Evolutionary conservation across 2,888 invertebrate genomes (phyloP), one percentile per base, ranked within the genome.

Genomic region (Rhorus exstirpatorius): DNA sequence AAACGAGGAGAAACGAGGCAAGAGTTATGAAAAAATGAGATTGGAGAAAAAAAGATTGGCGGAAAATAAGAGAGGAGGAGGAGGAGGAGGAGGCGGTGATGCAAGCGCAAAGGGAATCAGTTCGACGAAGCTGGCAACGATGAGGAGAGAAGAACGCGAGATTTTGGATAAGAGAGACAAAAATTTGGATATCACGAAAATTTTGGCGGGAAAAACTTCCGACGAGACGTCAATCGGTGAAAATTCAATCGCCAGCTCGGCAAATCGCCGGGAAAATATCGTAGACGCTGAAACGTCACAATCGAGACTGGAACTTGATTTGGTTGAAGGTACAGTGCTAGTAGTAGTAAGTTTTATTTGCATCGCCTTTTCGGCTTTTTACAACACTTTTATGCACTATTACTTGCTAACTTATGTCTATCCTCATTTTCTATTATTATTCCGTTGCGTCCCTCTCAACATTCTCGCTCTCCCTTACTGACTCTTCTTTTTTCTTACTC

Each of bases 1-100:
- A 76, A 87, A 92, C 74, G 93, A 94, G 58, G 92, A 92, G 31
- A 93, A 93, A 85, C 93, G 93, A 46, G 93, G 93, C 35, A 91
- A 91, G 72, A 93, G 93, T 86, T 93, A 93, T 24, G 93, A 93
- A 68, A 93, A 92, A 87, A 93, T 92, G 93, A 87, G 93, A 46
- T 90, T 90, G 67, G 93, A 93, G 67, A 93, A 93, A 65, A 92
- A 90, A 70, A 89, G 90, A 84, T 79, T 92, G 1, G 89, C 89
- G 17, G 93, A 93, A 76, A 89, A 87, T 1, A 92, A 91, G 75
- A 92, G 87, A 51, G 53, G 75, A 0, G 74, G 51, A 1, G 74
- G 68, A 38, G 68, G 87, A 51, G 53, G 75, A 0, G 76, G 82
- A 7, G 88, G 87, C 10, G 79, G 75, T n/a, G 83, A 71, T 10